These are phyloP conservation scores for Fringilla coelebs DNA, from an alignment of 2,797 vertebrate genomes.

Conservation along the genomic window DNA sequence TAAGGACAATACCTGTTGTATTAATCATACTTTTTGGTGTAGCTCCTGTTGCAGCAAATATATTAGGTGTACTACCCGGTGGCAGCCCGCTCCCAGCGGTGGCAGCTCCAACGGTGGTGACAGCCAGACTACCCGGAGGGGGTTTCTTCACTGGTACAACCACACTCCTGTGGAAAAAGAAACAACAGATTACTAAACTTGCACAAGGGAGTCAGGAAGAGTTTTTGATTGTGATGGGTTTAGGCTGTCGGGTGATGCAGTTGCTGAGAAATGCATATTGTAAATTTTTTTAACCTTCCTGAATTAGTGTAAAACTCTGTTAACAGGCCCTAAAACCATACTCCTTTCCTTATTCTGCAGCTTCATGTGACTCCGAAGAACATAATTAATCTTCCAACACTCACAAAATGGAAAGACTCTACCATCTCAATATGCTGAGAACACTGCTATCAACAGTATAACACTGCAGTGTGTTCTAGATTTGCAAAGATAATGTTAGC, in stretches of 20 bases:
- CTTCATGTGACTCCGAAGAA: not conserved
- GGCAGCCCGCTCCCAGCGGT: conserved; percentile 79
- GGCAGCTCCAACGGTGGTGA: conserved; percentile 86
- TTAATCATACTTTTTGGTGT: conserved; percentile 99
- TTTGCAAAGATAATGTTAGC: not conserved
- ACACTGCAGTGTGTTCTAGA: not conserved
- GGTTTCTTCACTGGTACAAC: conserved; percentile 95
- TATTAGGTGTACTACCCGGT: conserved; percentile 87
- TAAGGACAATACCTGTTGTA: conserved; percentile 92
- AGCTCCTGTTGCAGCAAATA: conserved; percentile 88
- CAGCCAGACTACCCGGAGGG: conserved; percentile 84
- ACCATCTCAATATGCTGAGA: not conserved
- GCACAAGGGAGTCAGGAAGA: not conserved
- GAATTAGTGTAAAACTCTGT: not conserved
- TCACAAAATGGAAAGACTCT: not conserved
- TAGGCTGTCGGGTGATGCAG: rapidly evolving
- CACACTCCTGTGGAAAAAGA: conserved; percentile 83
- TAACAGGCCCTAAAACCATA: not conserved
- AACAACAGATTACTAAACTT: not conserved
- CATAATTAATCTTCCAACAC: not conserved
- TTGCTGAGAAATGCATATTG: not conserved
- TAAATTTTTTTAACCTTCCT: not conserved
- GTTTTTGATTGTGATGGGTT: not conserved
- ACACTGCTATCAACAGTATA: not conserved
- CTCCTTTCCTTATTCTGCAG: not conserved